Percentiles rank a stretch among this genome's conserved stretches.
phyloP scores from a whole-genome alignment of 2,888 invertebrate species.

The Oxystoma pomonae region DNA sequence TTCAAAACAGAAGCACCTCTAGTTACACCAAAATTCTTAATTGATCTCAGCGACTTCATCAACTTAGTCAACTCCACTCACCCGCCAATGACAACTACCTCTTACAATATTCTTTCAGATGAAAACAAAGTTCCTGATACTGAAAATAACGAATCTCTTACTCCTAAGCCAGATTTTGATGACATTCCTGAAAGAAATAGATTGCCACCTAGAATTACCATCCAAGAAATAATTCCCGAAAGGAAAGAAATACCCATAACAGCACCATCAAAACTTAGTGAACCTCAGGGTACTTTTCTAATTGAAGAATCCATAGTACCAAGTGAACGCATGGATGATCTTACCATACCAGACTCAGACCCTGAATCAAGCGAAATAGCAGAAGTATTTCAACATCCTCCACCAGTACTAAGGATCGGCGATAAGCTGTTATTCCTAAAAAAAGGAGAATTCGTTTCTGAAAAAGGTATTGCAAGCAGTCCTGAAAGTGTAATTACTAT shows the following conservation, averaged over 20 bases:
- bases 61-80: background rate
- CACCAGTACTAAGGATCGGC: conserved; percentile 44
- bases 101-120: conserved; percentile 16
- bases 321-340: conserved; percentile 27
- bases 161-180: conserved; percentile 9
- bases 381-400: conserved; percentile 43
- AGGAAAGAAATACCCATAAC: conserved; percentile 43
- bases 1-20: conserved; percentile 7
- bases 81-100: conserved; percentile 16
- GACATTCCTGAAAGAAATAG: background rate
- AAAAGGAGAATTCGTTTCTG: conserved; percentile 40
- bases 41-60: background rate
- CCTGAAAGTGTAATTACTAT: conserved; percentile 46
- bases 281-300: conserved; percentile 31
- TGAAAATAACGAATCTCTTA: conserved; percentile 12
- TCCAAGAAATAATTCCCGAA: conserved; percentile 59
- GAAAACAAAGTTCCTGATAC: conserved; percentile 31
- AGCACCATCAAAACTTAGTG: conserved; percentile 35
- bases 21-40: conserved; percentile 5
- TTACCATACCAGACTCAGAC: conserved; percentile 35
- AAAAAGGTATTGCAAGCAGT: conserved; percentile 40
- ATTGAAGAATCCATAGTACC: conserved; percentile 33
- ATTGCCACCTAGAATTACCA: conserved; percentile 49
- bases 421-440: conserved; percentile 45
- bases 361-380: conserved; percentile 43